Percentiles rank a stretch among this genome's conserved stretches.
Conservation (phyloP, 2,888 invertebrate genomes). For the Trilocha varians region DNA sequence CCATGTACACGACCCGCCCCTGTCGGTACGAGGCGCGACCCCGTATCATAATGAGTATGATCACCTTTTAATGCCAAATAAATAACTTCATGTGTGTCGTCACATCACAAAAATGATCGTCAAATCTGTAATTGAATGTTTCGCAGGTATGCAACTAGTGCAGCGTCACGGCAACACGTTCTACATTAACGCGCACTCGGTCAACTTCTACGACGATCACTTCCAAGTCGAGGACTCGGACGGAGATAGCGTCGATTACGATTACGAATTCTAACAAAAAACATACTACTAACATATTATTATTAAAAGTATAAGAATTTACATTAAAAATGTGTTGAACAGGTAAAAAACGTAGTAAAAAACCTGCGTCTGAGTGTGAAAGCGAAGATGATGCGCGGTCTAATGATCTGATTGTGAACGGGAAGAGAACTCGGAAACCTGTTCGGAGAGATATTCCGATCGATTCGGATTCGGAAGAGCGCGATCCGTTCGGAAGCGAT, state of each 20-base stretch:
- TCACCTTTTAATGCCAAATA: not conserved
- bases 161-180: slow-evolving; percentile 46
- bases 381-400: slow-evolving; percentile 17
- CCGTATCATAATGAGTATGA: not conserved
- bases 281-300: not conserved
- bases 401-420: slow-evolving; percentile 27
- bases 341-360: slow-evolving; percentile 18
- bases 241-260: slow-evolving; percentile 58
- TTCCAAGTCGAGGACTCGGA: slow-evolving; percentile 51
- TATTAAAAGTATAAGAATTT: not conserved
- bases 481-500: no score
- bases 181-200: slow-evolving; percentile 54
- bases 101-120: no score
- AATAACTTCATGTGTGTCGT: no score
- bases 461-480: slow-evolving; percentile 35
- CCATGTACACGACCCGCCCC: no score
- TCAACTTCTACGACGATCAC: slow-evolving; percentile 55
- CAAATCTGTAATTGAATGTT: slow-evolving; percentile 9
- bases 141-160: slow-evolving; percentile 47
- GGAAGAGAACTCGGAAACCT: slow-evolving; percentile 38
- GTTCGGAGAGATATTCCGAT: slow-evolving; percentile 24
- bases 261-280: slow-evolving; percentile 53
- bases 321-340: slow-evolving; percentile 8
- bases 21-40: not conserved
- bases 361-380: slow-evolving; percentile 14